These are phyloP conservation scores for Rhagonycha lutea DNA, from an alignment of 2,888 invertebrate genomes.

Conservation along the genomic window DNA sequence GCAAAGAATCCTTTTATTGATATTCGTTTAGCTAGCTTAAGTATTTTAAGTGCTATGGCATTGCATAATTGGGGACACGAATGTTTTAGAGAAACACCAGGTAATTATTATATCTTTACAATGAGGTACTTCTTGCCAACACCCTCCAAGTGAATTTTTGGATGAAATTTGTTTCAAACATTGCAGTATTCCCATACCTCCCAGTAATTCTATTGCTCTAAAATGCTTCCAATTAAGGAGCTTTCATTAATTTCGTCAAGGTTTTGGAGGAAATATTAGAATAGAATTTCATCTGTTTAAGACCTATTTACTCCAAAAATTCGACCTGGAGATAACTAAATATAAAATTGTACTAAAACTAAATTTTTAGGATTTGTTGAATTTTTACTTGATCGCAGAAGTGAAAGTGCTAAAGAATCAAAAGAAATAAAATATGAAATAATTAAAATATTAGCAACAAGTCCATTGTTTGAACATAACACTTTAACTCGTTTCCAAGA, in stretches of 20 bases:
- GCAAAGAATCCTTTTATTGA: slow-evolving; percentile 81
- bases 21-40: slow-evolving; percentile 70
- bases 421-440: slow-evolving; percentile 78
- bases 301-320: neutral
- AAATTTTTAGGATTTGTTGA: slow-evolving; percentile 70
- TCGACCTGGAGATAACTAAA: neutral
- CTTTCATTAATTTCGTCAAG: too few species aligned
- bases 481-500: slow-evolving; percentile 65
- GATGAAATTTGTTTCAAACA: neutral
- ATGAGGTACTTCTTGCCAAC: neutral
- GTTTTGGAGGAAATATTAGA: too few species aligned
- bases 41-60: slow-evolving; percentile 68
- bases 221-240: too few species aligned
- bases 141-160: neutral
- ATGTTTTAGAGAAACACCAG: slow-evolving; percentile 71
- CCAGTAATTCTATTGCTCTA: too few species aligned
- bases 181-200: too few species aligned
- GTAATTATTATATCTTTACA: slow-evolving; percentile 49
- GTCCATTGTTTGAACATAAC: slow-evolving; percentile 63
- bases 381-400: slow-evolving; percentile 75
- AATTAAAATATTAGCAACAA: slow-evolving; percentile 63
- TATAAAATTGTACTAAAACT: neutral
- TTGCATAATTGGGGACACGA: slow-evolving; percentile 80
- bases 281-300: neutral
- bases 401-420: slow-evolving; percentile 71